Base-by-base conservation (phyloP, 2,888 invertebrate species). In the Scaeva pyrastri region DNA sequence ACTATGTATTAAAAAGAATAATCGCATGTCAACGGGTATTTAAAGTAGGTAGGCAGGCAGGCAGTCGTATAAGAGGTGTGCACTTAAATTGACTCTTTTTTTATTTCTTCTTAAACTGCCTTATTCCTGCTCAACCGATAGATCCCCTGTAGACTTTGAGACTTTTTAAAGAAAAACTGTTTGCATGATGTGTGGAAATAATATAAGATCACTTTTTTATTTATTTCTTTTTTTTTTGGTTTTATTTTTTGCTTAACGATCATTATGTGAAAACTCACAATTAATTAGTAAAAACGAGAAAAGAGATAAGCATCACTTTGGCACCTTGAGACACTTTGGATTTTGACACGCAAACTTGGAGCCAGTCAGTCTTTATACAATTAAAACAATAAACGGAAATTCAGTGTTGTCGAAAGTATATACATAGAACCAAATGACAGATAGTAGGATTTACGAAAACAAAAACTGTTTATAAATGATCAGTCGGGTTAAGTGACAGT, bases 21-120 rank as follows among this genome's bases (percentile, higher is more conserved):
- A 81, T 86, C 76, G 85, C 85, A 86, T 86, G 85, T 86, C 85
- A 86, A 77, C 85, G 70, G 85, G 81, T 86, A 86, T 86, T 86
- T 86, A 85, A 86, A 86, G 76, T 64, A 43, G 19, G 12, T 12
- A 39, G 21, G 21, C 3, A 48, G 7, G 48, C n/a, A n/a, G n/a
- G n/a, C n/a, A n/a, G n/a, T n/a, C n/a, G n/a, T n/a, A n/a, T n/a
- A 43, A 19, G 16, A 19, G 48, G 48, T n/a, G n/a, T n/a, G n/a
- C 19, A 36, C 60, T 39, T 62, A 73, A 85, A 77, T 77, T 73
- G 62, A 74, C 73, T 77, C 81, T 52, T 77, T 16, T 39, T 19
- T 48, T 6, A 5, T 77, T 77, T 52, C 73, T 16, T 39, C 14
- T 48, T 6, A 5, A 31, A 21, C 43, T 60, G 14, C 36, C 16